Conservation (phyloP, 2,888 invertebrate genomes). For the Thera britannica region DNA sequence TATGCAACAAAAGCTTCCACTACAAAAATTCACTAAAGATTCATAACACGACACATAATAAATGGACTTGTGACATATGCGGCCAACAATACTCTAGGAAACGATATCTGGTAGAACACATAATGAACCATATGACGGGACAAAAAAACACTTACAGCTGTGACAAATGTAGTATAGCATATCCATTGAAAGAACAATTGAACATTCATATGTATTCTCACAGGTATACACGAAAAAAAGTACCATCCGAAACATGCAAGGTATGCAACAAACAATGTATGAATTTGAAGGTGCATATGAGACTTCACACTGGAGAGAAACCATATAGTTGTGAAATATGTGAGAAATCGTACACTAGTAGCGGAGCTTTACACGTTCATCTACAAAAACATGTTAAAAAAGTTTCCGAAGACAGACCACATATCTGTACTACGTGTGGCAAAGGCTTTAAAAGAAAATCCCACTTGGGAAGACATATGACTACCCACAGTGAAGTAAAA, state of each 20-base stretch:
- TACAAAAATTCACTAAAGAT: background rate
- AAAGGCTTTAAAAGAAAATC: background rate
- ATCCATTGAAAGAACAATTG: background rate
- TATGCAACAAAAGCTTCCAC: background rate
- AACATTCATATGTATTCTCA: background rate
- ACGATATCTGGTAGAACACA: background rate
- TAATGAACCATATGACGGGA: background rate
- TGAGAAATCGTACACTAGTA: background rate
- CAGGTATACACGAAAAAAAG: no score
- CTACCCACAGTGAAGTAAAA: background rate
- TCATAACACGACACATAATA: background rate
- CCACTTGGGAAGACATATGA: background rate
- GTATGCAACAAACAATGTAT: background rate
- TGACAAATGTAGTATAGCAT: background rate
- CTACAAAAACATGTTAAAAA: background rate
- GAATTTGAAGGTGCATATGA: background rate
- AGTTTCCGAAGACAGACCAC: background rate
- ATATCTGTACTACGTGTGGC: background rate
- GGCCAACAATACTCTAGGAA: background rate
- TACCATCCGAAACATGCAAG: background rate
- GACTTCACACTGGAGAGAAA: background rate
- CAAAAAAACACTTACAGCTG: background rate
- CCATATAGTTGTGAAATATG: background rate
- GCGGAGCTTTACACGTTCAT: background rate
- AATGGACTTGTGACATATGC: background rate